These are phyloP conservation scores for Bufo gargarizans DNA, from an alignment of 2,113 vertebrate genomes.

Conservation along the genomic window DNA sequence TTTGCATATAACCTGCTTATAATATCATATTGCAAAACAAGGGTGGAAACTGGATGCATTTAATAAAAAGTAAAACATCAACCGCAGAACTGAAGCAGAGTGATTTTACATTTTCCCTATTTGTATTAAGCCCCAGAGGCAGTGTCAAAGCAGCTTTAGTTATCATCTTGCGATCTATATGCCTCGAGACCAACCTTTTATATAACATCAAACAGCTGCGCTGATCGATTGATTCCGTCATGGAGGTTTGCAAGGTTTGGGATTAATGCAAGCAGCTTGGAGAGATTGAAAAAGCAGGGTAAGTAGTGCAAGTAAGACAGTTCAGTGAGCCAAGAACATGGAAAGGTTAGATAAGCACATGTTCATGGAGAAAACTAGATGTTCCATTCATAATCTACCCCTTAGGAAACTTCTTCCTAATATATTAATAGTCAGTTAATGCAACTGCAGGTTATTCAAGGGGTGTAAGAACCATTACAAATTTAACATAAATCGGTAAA, in stretches of 20 bases:
- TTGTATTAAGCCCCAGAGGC: slow-evolving; percentile 52
- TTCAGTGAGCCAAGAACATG: slow-evolving; percentile 24
- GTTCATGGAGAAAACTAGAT: slow-evolving; percentile 34
- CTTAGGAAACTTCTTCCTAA: slow-evolving; percentile 7
- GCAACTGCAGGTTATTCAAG: neutral
- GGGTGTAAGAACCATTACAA: neutral
- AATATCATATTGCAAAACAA: slow-evolving; percentile 46
- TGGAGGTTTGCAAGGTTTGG: slow-evolving; percentile 30
- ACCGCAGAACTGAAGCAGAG: slow-evolving; percentile 23
- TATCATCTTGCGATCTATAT: slow-evolving; percentile 53
- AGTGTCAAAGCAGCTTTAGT: slow-evolving; percentile 49
- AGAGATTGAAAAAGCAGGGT: slow-evolving; percentile 28
- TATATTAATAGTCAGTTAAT: slow-evolving; percentile 9
- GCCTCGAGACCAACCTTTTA: slow-evolving; percentile 51
- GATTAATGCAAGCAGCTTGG: slow-evolving; percentile 47
- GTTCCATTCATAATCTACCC: slow-evolving; percentile 18
- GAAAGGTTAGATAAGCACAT: slow-evolving; percentile 37
- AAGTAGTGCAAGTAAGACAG: slow-evolving; percentile 40
- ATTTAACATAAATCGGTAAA: neutral
- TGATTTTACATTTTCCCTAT: slow-evolving; percentile 47
- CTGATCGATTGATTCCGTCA: slow-evolving; percentile 55
- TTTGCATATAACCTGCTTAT: slow-evolving; percentile 52
- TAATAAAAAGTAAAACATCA: slow-evolving; percentile 49
- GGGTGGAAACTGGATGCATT: slow-evolving; percentile 27
- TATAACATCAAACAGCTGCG: slow-evolving; percentile 53